A percentile compares a stretch with the other conserved stretches of the same genome.
Evolutionary conservation across 1,140 invertebrate species (phyloP).

Genomic region (Chironomus tepperi): DNA sequence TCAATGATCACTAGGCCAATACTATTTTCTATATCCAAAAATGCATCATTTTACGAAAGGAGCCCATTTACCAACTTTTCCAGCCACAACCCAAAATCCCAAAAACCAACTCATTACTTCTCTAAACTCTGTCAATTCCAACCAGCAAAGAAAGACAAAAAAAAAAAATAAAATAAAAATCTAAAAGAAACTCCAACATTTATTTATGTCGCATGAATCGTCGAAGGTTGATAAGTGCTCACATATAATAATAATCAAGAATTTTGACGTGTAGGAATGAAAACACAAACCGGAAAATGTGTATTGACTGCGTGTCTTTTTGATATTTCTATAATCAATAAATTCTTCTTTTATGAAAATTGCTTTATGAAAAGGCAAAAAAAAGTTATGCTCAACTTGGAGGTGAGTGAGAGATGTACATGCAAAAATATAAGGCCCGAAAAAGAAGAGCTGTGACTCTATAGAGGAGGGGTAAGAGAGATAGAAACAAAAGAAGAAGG

Average conservation of each 20-base stretch:
- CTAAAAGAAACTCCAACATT: neutral
- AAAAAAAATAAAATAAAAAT: too few relatives aligned
- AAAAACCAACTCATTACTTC: too few relatives aligned
- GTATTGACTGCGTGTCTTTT: neutral
- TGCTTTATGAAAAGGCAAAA: neutral
- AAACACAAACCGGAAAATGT: conserved; percentile 4
- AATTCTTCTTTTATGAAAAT: neutral
- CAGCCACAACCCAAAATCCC: too few relatives aligned
- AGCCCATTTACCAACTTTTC: too few relatives aligned
- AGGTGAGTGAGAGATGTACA: neutral
- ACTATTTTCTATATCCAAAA: too few relatives aligned
- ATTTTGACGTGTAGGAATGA: conserved; percentile 21
- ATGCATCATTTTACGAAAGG: too few relatives aligned
- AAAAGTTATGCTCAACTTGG: neutral
- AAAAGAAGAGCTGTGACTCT: too few relatives aligned
- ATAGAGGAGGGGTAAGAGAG: neutral
- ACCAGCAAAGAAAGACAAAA: neutral
- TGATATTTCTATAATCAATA: neutral
- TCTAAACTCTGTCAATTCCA: neutral
- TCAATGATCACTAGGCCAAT: too few relatives aligned
- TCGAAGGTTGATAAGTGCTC: conserved; percentile 11
- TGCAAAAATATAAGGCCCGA: neutral
- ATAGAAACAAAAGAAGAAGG: conserved; percentile 19
- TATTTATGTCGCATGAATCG: neutral
- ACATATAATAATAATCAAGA: neutral